Percentiles rank a stretch among this genome's conserved stretches.
phyloP scores from a whole-genome alignment of 2,113 vertebrate genomes.

The Embiotoca jacksoni region DNA sequence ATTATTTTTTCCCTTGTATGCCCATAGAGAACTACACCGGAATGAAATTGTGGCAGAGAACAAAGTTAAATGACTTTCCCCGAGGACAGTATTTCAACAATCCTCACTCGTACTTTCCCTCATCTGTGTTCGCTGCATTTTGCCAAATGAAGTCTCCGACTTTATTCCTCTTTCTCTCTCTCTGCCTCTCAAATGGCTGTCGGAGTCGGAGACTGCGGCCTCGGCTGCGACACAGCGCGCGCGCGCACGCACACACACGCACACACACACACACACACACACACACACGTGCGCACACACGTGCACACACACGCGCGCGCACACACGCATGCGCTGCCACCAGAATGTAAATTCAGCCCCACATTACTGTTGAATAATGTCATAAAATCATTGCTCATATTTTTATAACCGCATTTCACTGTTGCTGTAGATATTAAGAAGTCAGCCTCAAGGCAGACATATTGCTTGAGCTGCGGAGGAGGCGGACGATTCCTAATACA shows the following conservation, averaged over 20 bases:
- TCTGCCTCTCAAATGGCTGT: constrained; percentile 48
- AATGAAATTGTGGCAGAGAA: constrained; percentile 42
- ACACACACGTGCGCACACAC: not conserved
- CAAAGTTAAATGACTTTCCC: constrained; percentile 69
- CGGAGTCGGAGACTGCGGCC: constrained; percentile 37
- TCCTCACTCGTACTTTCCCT: constrained; percentile 37
- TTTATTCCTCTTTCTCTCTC: constrained; percentile 31
- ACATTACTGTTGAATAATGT: constrained; percentile 60
- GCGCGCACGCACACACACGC: not conserved
- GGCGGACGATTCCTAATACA: constrained; percentile 41
- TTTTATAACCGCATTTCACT: constrained; percentile 67
- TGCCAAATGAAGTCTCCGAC: constrained; percentile 55
- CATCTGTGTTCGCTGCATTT: constrained; percentile 28
- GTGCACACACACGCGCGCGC: too few species aligned
- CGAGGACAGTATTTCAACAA: constrained; percentile 51
- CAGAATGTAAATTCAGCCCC: constrained; percentile 64
- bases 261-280: too few species aligned
- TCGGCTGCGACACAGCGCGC: constrained; percentile 26
- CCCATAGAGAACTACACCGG: constrained; percentile 40
- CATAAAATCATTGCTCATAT: constrained; percentile 60
- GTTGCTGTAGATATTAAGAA: constrained; percentile 65
- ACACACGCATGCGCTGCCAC: not conserved
- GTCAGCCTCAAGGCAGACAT: constrained; percentile 56
- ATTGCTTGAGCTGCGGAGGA: constrained; percentile 43
- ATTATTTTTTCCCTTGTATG: constrained; percentile 59